Conservation (phyloP, 53 echinoderm and acorn worm species). For the Antedon mediterranea region DNA sequence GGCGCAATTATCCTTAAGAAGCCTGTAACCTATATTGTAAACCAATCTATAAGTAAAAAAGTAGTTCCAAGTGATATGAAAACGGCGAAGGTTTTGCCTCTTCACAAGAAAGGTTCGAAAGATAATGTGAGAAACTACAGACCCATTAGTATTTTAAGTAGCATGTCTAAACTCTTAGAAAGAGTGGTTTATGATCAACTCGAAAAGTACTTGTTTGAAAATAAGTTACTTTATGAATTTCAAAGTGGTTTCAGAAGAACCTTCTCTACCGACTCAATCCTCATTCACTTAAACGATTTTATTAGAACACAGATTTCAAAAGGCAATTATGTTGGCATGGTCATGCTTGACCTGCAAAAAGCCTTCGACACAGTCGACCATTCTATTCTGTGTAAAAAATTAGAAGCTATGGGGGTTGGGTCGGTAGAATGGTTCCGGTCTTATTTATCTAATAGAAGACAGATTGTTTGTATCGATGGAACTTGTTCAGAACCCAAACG, state of each 20-base stretch:
- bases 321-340: background rate
- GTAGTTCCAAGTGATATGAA: background rate
- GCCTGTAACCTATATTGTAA: background rate
- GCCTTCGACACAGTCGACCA: background rate
- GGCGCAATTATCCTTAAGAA: background rate
- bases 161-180: background rate
- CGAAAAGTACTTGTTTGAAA: background rate
- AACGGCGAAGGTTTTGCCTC: background rate
- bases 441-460: background rate
- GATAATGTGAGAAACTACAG: conserved; percentile 1
- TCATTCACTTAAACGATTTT: background rate
- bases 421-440: background rate
- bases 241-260: conserved; percentile 2
- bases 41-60: background rate
- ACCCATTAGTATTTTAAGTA: background rate
- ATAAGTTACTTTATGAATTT: background rate
- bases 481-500: background rate
- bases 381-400: background rate
- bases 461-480: background rate
- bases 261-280: background rate
- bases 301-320: background rate
- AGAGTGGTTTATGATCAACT: background rate
- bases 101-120: background rate
- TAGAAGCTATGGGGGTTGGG: background rate
- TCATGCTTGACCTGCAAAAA: background rate